These are phyloP conservation scores for Galeruca laticollis DNA, from an alignment of 2,888 invertebrate species.

Conservation along the genomic window DNA sequence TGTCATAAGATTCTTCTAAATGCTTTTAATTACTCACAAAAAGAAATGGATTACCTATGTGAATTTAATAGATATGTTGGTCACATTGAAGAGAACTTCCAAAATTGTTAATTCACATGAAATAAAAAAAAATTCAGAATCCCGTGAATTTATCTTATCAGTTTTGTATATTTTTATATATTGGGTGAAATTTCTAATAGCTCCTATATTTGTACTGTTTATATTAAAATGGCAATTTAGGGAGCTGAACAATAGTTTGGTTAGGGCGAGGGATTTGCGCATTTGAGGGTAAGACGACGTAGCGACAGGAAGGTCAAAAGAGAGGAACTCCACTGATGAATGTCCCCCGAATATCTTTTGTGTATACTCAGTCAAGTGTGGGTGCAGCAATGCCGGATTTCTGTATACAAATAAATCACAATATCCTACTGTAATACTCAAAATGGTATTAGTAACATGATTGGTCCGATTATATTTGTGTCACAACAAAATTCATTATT, in stretches of 20 bases:
- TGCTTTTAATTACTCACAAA: too few species aligned
- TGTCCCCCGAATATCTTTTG: constrained; percentile 57
- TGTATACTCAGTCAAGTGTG: constrained; percentile 63
- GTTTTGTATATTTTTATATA: not conserved
- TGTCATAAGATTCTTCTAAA: too few species aligned
- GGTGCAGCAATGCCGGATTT: constrained; percentile 58
- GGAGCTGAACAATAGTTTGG: constrained; percentile 9
- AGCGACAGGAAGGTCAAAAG: constrained; percentile 59
- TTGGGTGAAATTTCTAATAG: not conserved
- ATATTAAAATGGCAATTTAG: constrained; percentile 7
- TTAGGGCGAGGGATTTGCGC: constrained; percentile 39
- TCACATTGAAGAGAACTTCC: too few species aligned
- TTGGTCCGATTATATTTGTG: not conserved
- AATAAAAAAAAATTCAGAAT: too few species aligned
- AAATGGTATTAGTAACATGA: not conserved
- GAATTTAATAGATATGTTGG: too few species aligned
- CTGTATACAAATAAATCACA: constrained; percentile 55
- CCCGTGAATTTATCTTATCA: not conserved
- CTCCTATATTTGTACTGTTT: constrained; percentile 3
- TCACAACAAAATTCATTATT: not conserved
- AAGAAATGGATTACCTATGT: too few species aligned
- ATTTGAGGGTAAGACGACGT: constrained; percentile 44
- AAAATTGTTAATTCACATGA: too few species aligned
- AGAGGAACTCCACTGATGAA: constrained; percentile 59
- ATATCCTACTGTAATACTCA: constrained; percentile 1